Conservation (phyloP, 2,888 invertebrate species). For the Nomada flava region DNA sequence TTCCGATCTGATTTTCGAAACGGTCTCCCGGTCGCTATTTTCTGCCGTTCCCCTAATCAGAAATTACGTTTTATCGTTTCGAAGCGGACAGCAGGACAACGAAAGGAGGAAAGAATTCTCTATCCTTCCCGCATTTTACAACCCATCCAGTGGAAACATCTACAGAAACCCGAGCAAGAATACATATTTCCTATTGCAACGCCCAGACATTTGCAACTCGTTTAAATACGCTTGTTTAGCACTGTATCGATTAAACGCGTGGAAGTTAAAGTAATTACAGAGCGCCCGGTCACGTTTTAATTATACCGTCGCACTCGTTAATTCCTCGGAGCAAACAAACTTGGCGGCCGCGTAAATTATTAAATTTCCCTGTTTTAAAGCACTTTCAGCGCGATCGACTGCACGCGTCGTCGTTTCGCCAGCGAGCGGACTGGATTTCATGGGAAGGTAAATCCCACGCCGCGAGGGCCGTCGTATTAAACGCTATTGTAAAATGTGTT, state of each 20-base stretch:
- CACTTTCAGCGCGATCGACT: neutral
- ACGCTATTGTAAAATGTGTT: conserved; percentile 14
- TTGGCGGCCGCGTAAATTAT: conserved; percentile 27
- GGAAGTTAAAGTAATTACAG: conserved; percentile 18
- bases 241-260: conserved; percentile 4
- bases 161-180: too few relatives aligned
- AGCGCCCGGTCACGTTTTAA: conserved; percentile 21
- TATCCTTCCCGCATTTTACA: neutral
- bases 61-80: conserved; percentile 13
- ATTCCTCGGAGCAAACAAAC: conserved; percentile 23
- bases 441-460: conserved; percentile 13
- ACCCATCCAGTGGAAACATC: neutral
- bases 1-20: neutral
- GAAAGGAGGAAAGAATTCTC: neutral
- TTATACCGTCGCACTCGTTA: conserved; percentile 24
- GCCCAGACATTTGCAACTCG: neutral
- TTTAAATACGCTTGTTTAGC: conserved; percentile 1
- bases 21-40: neutral
- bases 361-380: conserved; percentile 26
- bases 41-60: conserved; percentile 1
- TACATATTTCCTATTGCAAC: neutral
- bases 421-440: conserved; percentile 3
- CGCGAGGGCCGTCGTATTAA: neutral
- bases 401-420: neutral
- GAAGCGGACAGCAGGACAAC: neutral